A percentile compares a stretch with the other conserved stretches of the same genome.
phyloP scores from a whole-genome alignment of 2,888 invertebrate species.

The Clitarchus hookeri region DNA sequence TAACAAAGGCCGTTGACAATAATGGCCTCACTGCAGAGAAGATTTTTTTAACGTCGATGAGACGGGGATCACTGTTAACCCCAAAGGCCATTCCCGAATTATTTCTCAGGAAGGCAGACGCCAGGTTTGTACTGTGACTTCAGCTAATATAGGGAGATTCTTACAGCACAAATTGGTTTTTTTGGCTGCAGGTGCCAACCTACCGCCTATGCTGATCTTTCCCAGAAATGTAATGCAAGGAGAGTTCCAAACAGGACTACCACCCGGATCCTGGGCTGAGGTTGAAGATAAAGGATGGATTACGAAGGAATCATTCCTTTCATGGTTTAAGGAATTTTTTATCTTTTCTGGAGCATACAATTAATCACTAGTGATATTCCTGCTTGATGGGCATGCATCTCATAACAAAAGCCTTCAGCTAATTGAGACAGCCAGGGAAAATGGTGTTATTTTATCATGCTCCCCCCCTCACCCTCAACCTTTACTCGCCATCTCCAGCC shows the following conservation, averaged over 20 bases:
- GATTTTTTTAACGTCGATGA: too few relatives aligned
- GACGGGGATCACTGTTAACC: too few relatives aligned
- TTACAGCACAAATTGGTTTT: background rate
- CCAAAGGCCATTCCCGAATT: background rate
- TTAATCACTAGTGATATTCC: background rate
- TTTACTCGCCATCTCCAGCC: background rate
- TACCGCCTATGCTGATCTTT: background rate
- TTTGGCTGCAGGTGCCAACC: conserved; percentile 18
- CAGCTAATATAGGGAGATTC: background rate
- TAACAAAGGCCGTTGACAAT: too few relatives aligned
- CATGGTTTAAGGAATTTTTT: background rate
- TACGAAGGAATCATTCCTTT: background rate
- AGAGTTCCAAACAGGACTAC: conserved; percentile 5
- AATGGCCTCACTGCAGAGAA: too few relatives aligned
- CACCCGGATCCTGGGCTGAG: background rate
- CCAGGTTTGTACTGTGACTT: background rate
- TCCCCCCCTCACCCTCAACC: too few relatives aligned
- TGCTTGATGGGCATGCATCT: too few relatives aligned
- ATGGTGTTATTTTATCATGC: conserved; percentile 10
- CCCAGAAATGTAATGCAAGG: background rate
- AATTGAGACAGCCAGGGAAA: background rate
- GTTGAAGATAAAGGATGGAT: background rate
- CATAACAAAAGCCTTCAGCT: background rate
- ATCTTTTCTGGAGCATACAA: background rate
- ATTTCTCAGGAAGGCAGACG: background rate